Base-by-base conservation (phyloP, 2,888 invertebrate genomes). In the Lottia gigantea region DNA sequence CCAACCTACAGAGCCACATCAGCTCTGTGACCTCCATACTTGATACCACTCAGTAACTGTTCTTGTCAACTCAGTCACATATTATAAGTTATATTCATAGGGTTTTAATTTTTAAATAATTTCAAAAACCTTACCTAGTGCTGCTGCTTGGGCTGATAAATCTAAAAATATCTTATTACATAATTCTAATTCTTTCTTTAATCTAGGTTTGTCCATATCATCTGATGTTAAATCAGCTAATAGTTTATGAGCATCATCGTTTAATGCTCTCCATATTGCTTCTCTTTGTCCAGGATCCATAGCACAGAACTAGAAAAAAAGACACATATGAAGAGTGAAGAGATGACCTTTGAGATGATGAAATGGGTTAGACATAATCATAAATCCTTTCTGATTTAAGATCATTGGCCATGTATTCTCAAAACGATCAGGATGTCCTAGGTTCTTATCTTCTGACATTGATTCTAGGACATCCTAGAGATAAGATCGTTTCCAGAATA, bases 271-370 rank as follows among this genome's bases (percentile, higher is more conserved):
- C 76, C 89, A 85, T 84, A 98, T 98, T 3, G 97, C 97, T 73
- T 96, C 96, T 25, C 98, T 92, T 89, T 98, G 97, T 81, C 96
- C 95, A 15, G 96, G 94, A 72, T 97, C 98, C 93, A 98, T 96
- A 0, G 96, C 95, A 83, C 97, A 92, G 90, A 98, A 98, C 92
- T 94, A 86, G n/a, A 71, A 61, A 23, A 55, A 46, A 19, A 66
- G 15, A 25, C 0, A 12, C 31, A 49, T 64, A 3, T 40, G 46
- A 14, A 23, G 14, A n/a, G n/a, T n/a, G n/a, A n/a, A n/a, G 16
- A 64, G 11, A 64, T 26, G 16, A 26, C 64, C 14, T 15, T 26
- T 40, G 23, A 16, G 12, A 15, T 16, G 25, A 3, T 25, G 15
- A 65, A 40, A 65, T 25, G 26, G 16, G 6, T 31, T 31, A 31